A percentile compares a stretch with the other conserved stretches of the same genome.
Conservation (phyloP, 2,113 vertebrate species). For the Lampris incognitus region DNA sequence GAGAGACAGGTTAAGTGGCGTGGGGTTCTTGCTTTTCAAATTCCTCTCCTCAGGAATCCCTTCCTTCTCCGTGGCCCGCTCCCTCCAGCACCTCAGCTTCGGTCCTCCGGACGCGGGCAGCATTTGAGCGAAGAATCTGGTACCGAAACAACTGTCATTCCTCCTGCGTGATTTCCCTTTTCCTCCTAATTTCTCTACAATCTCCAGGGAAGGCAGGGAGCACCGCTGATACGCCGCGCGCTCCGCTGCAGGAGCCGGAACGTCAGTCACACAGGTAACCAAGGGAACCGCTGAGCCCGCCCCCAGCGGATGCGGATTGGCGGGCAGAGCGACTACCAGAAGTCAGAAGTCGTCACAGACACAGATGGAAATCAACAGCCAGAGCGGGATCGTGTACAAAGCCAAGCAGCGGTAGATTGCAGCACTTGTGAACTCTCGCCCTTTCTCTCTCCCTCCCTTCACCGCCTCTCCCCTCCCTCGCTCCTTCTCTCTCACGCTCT, state of each 20-base stretch:
- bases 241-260: slow-evolving; percentile 77
- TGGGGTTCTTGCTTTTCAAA: slow-evolving; percentile 63
- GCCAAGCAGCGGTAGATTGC: slow-evolving; percentile 69
- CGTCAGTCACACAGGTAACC: slow-evolving; percentile 79
- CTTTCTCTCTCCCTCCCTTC: slow-evolving; percentile 11
- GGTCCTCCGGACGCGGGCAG: slow-evolving; percentile 46
- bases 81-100: slow-evolving; percentile 60
- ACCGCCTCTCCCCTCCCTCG: neutral
- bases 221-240: slow-evolving; percentile 72
- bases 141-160: slow-evolving; percentile 55
- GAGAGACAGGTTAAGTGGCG: slow-evolving; percentile 54
- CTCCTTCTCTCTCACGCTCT: slow-evolving; percentile 28
- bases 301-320: slow-evolving; percentile 61
- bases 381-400: slow-evolving; percentile 62
- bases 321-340: slow-evolving; percentile 45
- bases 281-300: slow-evolving; percentile 59
- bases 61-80: slow-evolving; percentile 56
- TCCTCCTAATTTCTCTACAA: slow-evolving; percentile 64
- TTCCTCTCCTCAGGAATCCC: slow-evolving; percentile 56
- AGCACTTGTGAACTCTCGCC: slow-evolving; percentile 67
- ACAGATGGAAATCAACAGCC: slow-evolving; percentile 71
- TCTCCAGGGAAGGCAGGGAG: slow-evolving; percentile 53
- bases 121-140: slow-evolving; percentile 26
- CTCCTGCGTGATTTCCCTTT: slow-evolving; percentile 47
- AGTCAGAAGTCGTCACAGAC: slow-evolving; percentile 70